These are phyloP conservation scores for Fistularia commersonii DNA, from an alignment of 2,797 vertebrate species.

Conservation along the genomic window DNA sequence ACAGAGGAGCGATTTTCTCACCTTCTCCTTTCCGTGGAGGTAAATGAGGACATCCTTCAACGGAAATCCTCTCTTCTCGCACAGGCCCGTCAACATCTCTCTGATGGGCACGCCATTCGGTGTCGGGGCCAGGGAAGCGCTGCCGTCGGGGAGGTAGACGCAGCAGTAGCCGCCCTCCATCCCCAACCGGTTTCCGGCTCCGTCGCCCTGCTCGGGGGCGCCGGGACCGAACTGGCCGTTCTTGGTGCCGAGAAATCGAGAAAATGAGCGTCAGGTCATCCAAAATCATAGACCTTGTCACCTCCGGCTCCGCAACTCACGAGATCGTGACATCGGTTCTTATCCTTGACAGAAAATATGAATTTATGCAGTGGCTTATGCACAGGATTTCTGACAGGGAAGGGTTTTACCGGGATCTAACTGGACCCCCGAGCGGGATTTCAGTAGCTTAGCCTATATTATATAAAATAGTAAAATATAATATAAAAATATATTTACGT, in stretches of 20 bases:
- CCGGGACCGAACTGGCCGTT: slow-evolving; percentile 74
- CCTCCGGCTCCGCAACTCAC: too few relatives aligned
- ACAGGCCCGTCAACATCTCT: slow-evolving; percentile 87
- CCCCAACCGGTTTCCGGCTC: slow-evolving; percentile 33
- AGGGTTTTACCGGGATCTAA: too few relatives aligned
- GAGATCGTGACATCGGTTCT: too few relatives aligned
- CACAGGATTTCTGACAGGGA: too few relatives aligned
- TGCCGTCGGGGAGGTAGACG: slow-evolving; percentile 90
- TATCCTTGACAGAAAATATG: too few relatives aligned
- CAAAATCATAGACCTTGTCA: background rate
- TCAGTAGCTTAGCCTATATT: too few relatives aligned
- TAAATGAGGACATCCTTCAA: slow-evolving; percentile 88
- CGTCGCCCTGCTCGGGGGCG: slow-evolving; percentile 64
- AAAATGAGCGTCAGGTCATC: background rate
- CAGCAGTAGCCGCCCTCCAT: slow-evolving; percentile 90
- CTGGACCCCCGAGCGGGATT: too few relatives aligned
- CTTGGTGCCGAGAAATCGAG: slow-evolving; percentile 53
- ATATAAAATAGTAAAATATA: too few relatives aligned
- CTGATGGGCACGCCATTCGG: slow-evolving; percentile 80
- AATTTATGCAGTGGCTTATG: too few relatives aligned
- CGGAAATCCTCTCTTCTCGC: slow-evolving; percentile 91
- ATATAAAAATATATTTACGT: too few relatives aligned
- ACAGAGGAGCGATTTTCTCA: slow-evolving; percentile 33
- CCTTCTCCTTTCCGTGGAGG: slow-evolving; percentile 90
- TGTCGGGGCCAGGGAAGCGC: slow-evolving; percentile 84